Evolutionary conservation across 2,797 vertebrate species (phyloP), one percentile per base, ranked within the genome.

Genomic region (Coreius guichenoti): DNA sequence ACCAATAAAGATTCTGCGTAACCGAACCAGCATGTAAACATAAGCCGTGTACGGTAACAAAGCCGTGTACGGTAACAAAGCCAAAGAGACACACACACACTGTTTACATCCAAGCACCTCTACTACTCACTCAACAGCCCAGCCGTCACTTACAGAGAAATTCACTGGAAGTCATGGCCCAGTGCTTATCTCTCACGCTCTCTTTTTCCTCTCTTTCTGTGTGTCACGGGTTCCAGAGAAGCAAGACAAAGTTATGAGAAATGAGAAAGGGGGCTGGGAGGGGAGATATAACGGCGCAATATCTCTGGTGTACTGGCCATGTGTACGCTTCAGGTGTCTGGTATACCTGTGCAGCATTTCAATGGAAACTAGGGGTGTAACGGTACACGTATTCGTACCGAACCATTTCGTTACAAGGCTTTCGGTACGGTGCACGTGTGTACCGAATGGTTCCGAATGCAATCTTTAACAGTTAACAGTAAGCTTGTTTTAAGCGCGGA

Each of bases 121-220:
- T 23, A 19, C 8, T 33, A 31, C 47, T 76, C 85, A 78, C 26
- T 76, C 39, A 47, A 45, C 80, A 58, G 33, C 68, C 47, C 84
- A 74, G 58, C 45, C 29, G 0, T 17, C 74, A 29, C 81, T 87
- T 80, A 73, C 47, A 86, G 43, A 67, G 82, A 89, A 88, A 82
- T 89, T 90, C 89, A 83, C 36, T 86, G 87, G 90, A 91, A 91
- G 88, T 79, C 74, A 79, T 65, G 6, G 29, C 61, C 36, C 8
- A 14, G 61, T 78, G 81, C 77, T 89, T 89, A 87, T 90, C 89
- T 81, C 65, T 81, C 61, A 54, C 26, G 17, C 26, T n/a, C n/a
- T n/a, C n/a, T 19, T 31, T 45, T 8, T 1, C 8, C 31, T 43
- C 56, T 74, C 51, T 63, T 36, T 83, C 54, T 85, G 65, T 17